Evolutionary conservation across 1,140 invertebrate species (phyloP), one percentile per base, ranked within the genome.

Genomic region (Charaxes varanes): DNA sequence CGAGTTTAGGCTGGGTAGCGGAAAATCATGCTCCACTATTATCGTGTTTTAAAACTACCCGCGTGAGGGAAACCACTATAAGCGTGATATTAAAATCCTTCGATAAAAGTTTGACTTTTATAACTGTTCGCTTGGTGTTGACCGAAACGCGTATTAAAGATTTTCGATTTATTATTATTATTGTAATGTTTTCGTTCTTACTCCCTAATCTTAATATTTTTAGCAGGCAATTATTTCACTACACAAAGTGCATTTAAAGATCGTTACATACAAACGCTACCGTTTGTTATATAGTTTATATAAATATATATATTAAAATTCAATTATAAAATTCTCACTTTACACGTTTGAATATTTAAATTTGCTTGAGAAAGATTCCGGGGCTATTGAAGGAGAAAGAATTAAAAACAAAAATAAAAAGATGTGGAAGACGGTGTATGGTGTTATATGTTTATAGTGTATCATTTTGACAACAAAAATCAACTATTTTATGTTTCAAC

Each of bases 191-290:
- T 31, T 14, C 28, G n/a, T 10, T n/a, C n/a, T n/a, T 14, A 15
- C 14, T 15, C 27, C 42, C 59, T 62, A 62, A 51, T 52, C 55
- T 57, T 40, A 53, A 36, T 55, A 67, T 58, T 59, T 28, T 23
- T 50, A 77, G 76, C 72, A 73, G 71, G 69, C 71, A 44, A 54
- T 56, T 69, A 59, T 53, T 59, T 52, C 48, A 59, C 76, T 81
- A 76, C 71, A 74, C 63, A 57, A 65, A 57, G 72, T 78, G 76
- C 76, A 62, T 62, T 55, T 52, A 46, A 40, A 41, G 43, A 40
- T 51, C 35, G 49, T 49, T 36, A 42, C 23, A 37, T 35, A 45
- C 51, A 60, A 63, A 65, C 55, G 51, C 53, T 66, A 62, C n/a
- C n/a, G n/a, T n/a, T n/a, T 53, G 33, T 37, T 12, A 44, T 31